phyloP scores from a whole-genome alignment of 2,113 vertebrate species.

The Tragelaphus imberbis region DNA sequence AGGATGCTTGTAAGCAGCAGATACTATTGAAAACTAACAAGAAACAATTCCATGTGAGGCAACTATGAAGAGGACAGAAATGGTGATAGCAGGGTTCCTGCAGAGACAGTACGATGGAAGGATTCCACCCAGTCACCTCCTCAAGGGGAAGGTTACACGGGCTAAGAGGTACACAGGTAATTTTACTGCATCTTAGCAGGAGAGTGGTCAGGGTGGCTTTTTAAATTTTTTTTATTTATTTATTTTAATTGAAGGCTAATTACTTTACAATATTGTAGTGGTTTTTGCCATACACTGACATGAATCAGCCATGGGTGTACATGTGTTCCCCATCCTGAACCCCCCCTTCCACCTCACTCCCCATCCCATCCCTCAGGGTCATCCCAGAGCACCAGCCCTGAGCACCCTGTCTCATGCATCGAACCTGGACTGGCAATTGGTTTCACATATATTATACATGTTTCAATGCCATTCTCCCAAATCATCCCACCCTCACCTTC shows the following conservation, averaged over 20 bases:
- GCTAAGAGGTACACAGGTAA: background rate
- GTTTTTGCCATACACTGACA: background rate
- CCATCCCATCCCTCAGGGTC: background rate
- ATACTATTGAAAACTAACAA: background rate
- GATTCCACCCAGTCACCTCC: background rate
- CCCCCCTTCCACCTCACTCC: accelerated
- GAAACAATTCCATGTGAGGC: background rate
- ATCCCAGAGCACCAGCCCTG: background rate
- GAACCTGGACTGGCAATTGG: background rate
- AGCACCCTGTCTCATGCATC: background rate
- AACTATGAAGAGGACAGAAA: background rate
- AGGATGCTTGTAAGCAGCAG: background rate
- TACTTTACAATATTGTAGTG: background rate
- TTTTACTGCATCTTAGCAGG: background rate
- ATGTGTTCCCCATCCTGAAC: background rate
- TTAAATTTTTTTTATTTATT: accelerated
- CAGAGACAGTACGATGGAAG: background rate
- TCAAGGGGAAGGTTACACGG: background rate
- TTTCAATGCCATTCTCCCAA: background rate
- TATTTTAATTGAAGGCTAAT: background rate
- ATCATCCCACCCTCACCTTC: background rate
- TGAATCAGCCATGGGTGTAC: background rate
- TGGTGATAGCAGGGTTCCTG: background rate
- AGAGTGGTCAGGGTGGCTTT: background rate
- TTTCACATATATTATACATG: background rate